Conservation (phyloP, 1,140 invertebrate genomes). For the Sipha flava region DNA sequence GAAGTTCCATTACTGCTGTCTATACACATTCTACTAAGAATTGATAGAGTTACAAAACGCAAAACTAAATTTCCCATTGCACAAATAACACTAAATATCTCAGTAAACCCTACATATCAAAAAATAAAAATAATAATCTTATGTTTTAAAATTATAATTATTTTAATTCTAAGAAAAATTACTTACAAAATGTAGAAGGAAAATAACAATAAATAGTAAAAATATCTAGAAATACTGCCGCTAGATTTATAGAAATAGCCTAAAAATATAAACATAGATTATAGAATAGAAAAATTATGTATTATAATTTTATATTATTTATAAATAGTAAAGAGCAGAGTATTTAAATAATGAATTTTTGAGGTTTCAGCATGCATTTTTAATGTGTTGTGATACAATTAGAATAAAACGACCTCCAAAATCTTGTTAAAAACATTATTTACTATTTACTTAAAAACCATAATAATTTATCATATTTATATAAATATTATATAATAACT, state of each 20-base stretch:
- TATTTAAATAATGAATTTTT: too few species aligned
- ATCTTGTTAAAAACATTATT: too few species aligned
- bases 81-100: constrained; percentile 21
- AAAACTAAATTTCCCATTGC: not conserved
- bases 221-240: not conserved
- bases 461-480: too few species aligned
- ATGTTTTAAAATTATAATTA: not conserved
- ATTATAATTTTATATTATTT: too few species aligned
- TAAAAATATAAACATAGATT: not conserved
- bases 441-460: too few species aligned
- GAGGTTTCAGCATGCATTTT: too few species aligned
- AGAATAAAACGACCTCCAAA: too few species aligned
- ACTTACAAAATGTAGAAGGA: constrained; percentile 10
- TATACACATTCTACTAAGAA: constrained; percentile 22
- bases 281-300: too few species aligned
- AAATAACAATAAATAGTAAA: constrained; percentile 19
- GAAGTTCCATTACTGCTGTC: constrained; percentile 5
- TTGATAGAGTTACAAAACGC: constrained; percentile 21
- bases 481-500: too few species aligned
- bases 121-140: not conserved
- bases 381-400: too few species aligned
- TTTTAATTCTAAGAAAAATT: not conserved
- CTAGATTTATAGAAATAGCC: constrained; percentile 20
- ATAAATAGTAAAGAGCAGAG: too few species aligned
- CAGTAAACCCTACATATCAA: not conserved